A percentile compares a stretch with the other conserved stretches of the same genome.
phyloP scores from a whole-genome alignment of 2,113 vertebrate genomes.

The Calyptommatus sinebrachiatus region DNA sequence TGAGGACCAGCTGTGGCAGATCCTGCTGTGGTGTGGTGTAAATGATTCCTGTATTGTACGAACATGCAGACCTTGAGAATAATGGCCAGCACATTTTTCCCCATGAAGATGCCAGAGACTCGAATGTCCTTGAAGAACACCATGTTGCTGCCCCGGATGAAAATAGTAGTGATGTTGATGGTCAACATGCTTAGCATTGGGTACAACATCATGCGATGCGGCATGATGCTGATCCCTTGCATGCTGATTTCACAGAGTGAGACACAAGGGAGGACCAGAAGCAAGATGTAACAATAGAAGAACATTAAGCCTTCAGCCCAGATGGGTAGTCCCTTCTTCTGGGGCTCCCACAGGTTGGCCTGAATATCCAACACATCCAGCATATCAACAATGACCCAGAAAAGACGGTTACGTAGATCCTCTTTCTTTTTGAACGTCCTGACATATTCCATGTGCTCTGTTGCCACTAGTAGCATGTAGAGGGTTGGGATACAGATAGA shows the following conservation, averaged over 20 bases:
- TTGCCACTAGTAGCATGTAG: conserved; percentile 79
- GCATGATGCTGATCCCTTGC: conserved; percentile 62
- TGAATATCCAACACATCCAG: conserved; percentile 86
- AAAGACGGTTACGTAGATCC: conserved; percentile 79
- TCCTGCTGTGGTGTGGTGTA: neutral
- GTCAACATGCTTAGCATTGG: conserved; percentile 83
- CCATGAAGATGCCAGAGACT: conserved; percentile 83
- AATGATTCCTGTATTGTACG: conserved; percentile 75
- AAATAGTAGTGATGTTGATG: conserved; percentile 79
- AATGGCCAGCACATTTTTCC: conserved; percentile 82
- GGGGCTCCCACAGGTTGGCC: conserved; percentile 80
- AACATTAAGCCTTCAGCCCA: conserved; percentile 82
- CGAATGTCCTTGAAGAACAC: conserved; percentile 81
- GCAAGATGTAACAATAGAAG: conserved; percentile 83
- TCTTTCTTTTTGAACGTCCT: conserved; percentile 80
- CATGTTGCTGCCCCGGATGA: conserved; percentile 80
- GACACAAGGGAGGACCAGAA: conserved; percentile 78
- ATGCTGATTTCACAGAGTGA: conserved; percentile 82
- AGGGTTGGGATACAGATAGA: conserved; percentile 80
- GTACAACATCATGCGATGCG: conserved; percentile 77
- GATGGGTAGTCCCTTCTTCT: conserved; percentile 70
- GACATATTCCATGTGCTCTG: conserved; percentile 72
- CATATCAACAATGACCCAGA: conserved; percentile 83
- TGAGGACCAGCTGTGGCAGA: neutral
- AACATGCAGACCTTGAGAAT: conserved; percentile 78